Percentiles rank a stretch among this genome's conserved stretches.
Evolutionary conservation across 2,888 invertebrate genomes (phyloP).

Genomic region (Dolomedes plantarius): DNA sequence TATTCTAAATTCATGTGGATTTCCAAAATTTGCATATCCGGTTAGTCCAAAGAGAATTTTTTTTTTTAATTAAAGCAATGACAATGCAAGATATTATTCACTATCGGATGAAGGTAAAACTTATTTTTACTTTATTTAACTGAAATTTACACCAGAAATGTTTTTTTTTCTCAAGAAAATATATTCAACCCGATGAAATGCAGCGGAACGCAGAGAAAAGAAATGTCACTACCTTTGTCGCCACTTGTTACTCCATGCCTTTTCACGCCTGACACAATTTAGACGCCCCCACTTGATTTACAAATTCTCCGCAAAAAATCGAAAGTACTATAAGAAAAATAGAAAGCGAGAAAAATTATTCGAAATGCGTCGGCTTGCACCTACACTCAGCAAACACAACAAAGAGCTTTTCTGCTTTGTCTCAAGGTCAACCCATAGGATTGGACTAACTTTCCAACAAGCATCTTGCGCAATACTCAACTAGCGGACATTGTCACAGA

Average conservation of each 20-base stretch:
- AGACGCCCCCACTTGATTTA: conserved; percentile 22
- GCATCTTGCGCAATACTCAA: conserved; percentile 43
- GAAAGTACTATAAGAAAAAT: conserved; percentile 23
- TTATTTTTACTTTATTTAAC: too few relatives aligned
- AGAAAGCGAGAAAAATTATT: neutral
- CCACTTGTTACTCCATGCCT: neutral
- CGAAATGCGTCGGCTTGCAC: conserved; percentile 40
- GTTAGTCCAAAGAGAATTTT: too few relatives aligned
- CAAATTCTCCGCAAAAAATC: conserved; percentile 20
- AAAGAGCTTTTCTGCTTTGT: conserved; percentile 35
- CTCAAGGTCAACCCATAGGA: conserved; percentile 52
- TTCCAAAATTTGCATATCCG: too few relatives aligned
- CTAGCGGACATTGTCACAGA: conserved; percentile 59
- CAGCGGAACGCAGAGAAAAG: too few relatives aligned
- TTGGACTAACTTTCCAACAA: conserved; percentile 53
- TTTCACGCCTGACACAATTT: conserved; percentile 13
- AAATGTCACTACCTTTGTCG: neutral
- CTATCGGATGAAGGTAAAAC: too few relatives aligned
- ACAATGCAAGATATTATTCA: too few relatives aligned
- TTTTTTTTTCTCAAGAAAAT: too few relatives aligned
- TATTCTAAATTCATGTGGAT: too few relatives aligned
- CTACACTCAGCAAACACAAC: conserved; percentile 30
- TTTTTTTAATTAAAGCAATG: too few relatives aligned
- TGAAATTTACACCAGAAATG: too few relatives aligned
- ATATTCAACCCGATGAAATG: too few relatives aligned